Evolutionary conservation across 2,797 vertebrate species (phyloP).

Genomic region (Sebastes vulpes): DNA sequence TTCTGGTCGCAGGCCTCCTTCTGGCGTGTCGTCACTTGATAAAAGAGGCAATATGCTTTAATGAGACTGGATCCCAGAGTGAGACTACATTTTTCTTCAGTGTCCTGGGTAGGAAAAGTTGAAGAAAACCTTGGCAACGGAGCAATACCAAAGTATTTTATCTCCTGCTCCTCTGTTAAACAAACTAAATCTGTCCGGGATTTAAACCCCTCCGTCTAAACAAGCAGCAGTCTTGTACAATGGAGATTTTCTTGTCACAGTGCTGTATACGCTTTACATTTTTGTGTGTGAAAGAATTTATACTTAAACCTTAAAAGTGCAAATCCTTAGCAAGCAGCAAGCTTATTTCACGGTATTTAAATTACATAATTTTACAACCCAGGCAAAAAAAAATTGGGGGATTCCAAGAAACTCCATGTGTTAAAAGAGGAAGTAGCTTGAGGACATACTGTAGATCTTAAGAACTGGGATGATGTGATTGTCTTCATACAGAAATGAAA

Average conservation of each 20-base stretch:
- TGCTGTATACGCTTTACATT: neutral
- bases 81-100: constrained; percentile 50
- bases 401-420: constrained; percentile 14
- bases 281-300: neutral
- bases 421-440: constrained; percentile 3
- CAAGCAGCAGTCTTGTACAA: neutral
- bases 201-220: constrained; percentile 21
- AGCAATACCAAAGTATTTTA: constrained; percentile 23
- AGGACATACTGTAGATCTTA: constrained; percentile 1
- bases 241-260: neutral
- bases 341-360: neutral
- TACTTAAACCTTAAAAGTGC: neutral
- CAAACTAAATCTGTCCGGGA: constrained; percentile 3
- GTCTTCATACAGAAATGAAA: constrained; percentile 20
- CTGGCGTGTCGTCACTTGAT: constrained; percentile 42
- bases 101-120: constrained; percentile 23
- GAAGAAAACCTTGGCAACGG: constrained; percentile 47
- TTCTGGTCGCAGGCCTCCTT: constrained; percentile 36
- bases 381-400: neutral
- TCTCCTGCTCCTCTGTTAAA: constrained; percentile 29
- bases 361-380: neutral
- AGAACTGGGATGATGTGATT: neutral
- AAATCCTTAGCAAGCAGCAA: neutral
- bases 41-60: constrained; percentile 68
- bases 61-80: constrained; percentile 51